A percentile compares a stretch with the other conserved stretches of the same genome.
phyloP scores from a whole-genome alignment of 1,140 invertebrate species.

The Bombus breviceps region DNA sequence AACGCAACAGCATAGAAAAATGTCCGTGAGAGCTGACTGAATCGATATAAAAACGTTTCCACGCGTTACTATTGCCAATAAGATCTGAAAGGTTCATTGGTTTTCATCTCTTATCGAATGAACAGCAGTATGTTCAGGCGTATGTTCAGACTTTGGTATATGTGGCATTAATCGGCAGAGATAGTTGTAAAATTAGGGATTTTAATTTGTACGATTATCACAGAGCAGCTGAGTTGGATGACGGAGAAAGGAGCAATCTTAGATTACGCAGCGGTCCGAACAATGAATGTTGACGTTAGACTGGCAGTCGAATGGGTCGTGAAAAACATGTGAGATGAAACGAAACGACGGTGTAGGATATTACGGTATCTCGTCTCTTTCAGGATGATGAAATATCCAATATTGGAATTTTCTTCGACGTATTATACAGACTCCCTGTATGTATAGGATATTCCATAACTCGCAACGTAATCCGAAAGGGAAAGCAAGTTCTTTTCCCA shows the following conservation, averaged over 20 bases:
- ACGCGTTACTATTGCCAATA: too few species aligned
- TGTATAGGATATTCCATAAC: background rate
- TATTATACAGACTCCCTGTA: background rate
- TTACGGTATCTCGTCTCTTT: slow-evolving; percentile 12
- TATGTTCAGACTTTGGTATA: too few species aligned
- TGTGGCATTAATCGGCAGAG: too few species aligned
- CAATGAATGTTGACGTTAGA: slow-evolving; percentile 17
- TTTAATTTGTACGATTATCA: background rate
- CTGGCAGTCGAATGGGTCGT: background rate
- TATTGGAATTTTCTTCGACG: slow-evolving; percentile 31
- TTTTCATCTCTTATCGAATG: too few species aligned
- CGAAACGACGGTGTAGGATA: slow-evolving; percentile 9
- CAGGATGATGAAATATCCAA: slow-evolving; percentile 1
- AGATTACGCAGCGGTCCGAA: background rate
- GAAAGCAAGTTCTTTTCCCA: background rate
- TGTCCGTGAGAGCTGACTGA: fast-evolving
- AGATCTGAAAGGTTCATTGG: too few species aligned
- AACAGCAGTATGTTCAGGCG: too few species aligned
- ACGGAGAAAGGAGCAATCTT: background rate
- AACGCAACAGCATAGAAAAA: background rate
- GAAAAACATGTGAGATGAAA: slow-evolving; percentile 1
- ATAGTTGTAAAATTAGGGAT: too few species aligned
- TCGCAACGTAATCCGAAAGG: background rate
- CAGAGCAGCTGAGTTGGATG: background rate
- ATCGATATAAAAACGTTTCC: too few species aligned